These are phyloP conservation scores for Leptopilina syphax DNA, from an alignment of 2,888 invertebrate genomes.

Conservation along the genomic window DNA sequence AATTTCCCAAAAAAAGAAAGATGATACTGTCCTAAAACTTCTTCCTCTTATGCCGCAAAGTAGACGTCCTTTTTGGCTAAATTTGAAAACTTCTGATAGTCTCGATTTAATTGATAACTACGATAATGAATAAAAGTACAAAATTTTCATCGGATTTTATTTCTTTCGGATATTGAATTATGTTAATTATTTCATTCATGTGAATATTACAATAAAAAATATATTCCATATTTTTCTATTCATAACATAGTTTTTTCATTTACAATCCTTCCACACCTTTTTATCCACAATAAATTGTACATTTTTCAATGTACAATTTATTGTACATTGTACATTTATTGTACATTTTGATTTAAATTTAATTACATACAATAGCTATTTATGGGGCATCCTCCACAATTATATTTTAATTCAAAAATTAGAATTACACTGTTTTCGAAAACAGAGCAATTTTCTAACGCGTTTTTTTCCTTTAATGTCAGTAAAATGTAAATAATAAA, in stretches of 20 bases:
- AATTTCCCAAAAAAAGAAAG: not conserved
- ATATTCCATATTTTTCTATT: not conserved
- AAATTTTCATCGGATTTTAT: not conserved
- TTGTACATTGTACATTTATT: too few species aligned
- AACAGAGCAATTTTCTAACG: too few species aligned
- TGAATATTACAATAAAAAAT: too few species aligned
- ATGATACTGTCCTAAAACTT: not conserved
- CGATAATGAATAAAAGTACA: not conserved
- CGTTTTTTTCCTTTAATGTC: too few species aligned
- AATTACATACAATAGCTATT: too few species aligned
- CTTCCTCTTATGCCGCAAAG: not conserved
- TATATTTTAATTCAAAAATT: too few species aligned
- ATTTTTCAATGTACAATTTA: too few species aligned
- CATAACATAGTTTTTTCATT: not conserved
- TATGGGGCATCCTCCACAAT: too few species aligned
- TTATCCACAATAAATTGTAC: too few species aligned
- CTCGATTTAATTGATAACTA: not conserved
- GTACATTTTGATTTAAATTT: not conserved
- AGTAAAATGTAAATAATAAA: too few species aligned
- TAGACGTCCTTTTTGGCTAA: not conserved
- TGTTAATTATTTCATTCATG: too few species aligned
- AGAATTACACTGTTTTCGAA: too few species aligned
- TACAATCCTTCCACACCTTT: not conserved
- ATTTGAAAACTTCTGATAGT: not conserved
- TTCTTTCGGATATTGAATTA: constrained; percentile 1